Evolutionary conservation across 2,113 vertebrate species (phyloP), one percentile per base, ranked within the genome.

Genomic region (Telmatochromis brachygnathus): DNA sequence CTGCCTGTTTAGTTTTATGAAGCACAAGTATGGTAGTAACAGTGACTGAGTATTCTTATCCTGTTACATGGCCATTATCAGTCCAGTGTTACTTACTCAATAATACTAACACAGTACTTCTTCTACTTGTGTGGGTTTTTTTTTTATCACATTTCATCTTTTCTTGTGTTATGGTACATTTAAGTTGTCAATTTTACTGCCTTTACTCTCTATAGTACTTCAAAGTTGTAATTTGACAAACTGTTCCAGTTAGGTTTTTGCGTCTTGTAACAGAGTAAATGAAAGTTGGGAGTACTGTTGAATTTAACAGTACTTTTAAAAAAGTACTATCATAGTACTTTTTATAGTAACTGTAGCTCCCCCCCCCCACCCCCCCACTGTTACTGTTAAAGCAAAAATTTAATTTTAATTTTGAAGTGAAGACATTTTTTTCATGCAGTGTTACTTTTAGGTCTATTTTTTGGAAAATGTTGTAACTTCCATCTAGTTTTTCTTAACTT

Each of bases 361-460:
- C 0, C 2, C 58, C 26, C 55, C 0, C 2, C 56, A 7, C 55
- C 4, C 33, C 35, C 8, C 30, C 30, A 35, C 30, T n/a, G 17
- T n/a, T 65, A 37, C 30, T 70, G n/a, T 9, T 70, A 7, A 5
- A 68, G 33, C 62, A 39, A 68, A 28, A 28, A 28, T 26, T 26
- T 26, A 2, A 26, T 2, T 26, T 28, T 28, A 28, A 65, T 37
- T 35, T 37, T 37, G 10, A 35, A 65, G 33, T n/a, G 60, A 65
- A 65, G 10, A 65, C 33, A 2, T 65, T 70, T 12, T 70, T 13
- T 13, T 58, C n/a, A 23, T 23, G 37, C 37, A 70, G 65, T 70
- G 12, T 6, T 70, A 70, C 4, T 70, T 70, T 39, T 9, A 14
- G 19, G 7, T 65, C 17, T n/a, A 7, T 35, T 39, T 68, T 68